phyloP scores from a whole-genome alignment of 2,797 vertebrate species.

The Florisuga fusca region DNA sequence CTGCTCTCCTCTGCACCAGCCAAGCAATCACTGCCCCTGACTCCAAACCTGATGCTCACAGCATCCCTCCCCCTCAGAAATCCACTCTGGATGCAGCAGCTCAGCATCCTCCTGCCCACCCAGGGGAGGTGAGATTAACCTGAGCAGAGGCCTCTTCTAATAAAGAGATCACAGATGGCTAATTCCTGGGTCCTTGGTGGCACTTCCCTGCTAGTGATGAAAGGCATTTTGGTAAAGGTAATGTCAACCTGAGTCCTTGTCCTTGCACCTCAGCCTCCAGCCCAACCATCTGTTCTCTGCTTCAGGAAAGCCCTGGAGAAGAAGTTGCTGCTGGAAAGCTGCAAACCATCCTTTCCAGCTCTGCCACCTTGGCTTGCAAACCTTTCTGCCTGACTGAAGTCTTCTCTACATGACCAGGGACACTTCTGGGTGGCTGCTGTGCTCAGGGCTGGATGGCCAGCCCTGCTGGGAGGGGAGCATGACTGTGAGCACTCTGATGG shows the following conservation, averaged over 20 bases:
- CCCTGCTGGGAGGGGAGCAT: accelerated
- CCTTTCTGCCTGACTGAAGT: neutral
- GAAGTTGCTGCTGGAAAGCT: neutral
- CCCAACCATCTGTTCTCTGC: slow-evolving; percentile 26
- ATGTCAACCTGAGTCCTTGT: neutral
- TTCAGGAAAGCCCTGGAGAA: slow-evolving; percentile 10
- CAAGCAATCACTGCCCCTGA: neutral
- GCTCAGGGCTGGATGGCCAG: neutral
- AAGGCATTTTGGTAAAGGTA: slow-evolving; percentile 6
- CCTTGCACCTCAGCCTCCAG: slow-evolving; percentile 8
- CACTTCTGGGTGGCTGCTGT: accelerated
- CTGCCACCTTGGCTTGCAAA: neutral
- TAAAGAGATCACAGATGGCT: slow-evolving; percentile 23
- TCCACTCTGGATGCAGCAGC: neutral
- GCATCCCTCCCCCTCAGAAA: neutral
- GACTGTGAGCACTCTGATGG: accelerated
- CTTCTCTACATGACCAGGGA: accelerated
- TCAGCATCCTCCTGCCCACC: neutral
- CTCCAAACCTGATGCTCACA: neutral
- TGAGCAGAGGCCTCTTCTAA: slow-evolving; percentile 44
- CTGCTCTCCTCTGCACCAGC: neutral
- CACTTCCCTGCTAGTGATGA: slow-evolving; percentile 14
- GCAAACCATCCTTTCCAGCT: neutral
- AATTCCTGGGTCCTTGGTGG: slow-evolving; percentile 26
- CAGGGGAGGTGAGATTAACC: neutral